These are phyloP conservation scores for Cochlearius cochlearius DNA, from an alignment of 2,113 vertebrate genomes.

Conservation along the genomic window DNA sequence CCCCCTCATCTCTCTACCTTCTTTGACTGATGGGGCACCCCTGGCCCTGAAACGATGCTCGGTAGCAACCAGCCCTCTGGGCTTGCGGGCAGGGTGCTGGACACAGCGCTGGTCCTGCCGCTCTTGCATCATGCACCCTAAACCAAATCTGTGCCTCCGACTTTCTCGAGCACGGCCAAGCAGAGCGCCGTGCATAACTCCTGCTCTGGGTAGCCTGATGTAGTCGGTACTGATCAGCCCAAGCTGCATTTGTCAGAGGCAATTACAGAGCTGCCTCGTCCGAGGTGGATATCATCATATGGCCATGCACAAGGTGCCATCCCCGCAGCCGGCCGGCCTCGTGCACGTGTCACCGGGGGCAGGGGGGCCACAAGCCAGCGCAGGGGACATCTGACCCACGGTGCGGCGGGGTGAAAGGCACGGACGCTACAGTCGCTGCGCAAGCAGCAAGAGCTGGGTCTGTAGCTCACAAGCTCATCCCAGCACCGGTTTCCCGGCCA, in stretches of 20 bases:
- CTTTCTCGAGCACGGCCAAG: background rate
- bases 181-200: accelerated
- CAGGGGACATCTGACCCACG: background rate
- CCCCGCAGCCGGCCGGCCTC: background rate
- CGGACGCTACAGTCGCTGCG: accelerated
- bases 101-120: background rate
- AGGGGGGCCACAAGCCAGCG: background rate
- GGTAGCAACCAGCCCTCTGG: accelerated
- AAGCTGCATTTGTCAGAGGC: background rate
- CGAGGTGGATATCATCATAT: accelerated
- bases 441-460: accelerated
- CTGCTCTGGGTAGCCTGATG: accelerated
- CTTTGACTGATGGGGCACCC: background rate
- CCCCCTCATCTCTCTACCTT: background rate
- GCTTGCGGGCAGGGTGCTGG: background rate
- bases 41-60: accelerated
- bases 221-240: accelerated
- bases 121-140: no score
- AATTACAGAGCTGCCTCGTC: background rate
- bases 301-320: accelerated
- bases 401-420: background rate
- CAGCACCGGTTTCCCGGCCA: background rate
- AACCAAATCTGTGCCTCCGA: accelerated
- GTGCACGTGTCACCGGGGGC: background rate
- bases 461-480: background rate